A percentile compares a stretch with the other conserved stretches of the same genome.
Evolutionary conservation across 2,888 invertebrate species (phyloP).

Genomic region (Rhagium mordax): DNA sequence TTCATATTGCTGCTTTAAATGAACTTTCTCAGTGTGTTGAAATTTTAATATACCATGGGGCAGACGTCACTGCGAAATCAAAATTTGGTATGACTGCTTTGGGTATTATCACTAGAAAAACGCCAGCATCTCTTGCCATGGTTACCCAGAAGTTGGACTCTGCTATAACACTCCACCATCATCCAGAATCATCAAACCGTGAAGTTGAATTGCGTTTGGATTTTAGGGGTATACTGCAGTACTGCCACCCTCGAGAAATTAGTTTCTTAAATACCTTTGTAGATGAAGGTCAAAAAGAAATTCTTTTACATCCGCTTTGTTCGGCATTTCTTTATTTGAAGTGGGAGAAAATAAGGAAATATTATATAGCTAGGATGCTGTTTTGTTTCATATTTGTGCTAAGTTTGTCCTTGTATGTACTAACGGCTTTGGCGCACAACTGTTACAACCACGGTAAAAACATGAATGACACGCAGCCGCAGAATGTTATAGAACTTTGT

Average conservation of each 20-base stretch:
- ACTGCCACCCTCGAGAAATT: conserved; percentile 88
- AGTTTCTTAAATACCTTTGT: conserved; percentile 90
- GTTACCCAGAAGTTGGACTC: conserved; percentile 87
- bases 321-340: conserved; percentile 91
- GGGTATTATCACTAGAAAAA: conserved; percentile 89
- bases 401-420: conserved; percentile 85
- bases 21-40: conserved; percentile 90
- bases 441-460: conserved; percentile 88
- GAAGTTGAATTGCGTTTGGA: conserved; percentile 88
- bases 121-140: conserved; percentile 88
- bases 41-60: conserved; percentile 86
- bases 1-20: conserved; percentile 89
- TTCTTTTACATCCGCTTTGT: conserved; percentile 88
- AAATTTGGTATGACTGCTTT: conserved; percentile 90
- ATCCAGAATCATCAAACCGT: conserved; percentile 82
- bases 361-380: conserved; percentile 85
- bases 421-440: conserved; percentile 87
- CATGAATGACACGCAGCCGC: conserved; percentile 77
- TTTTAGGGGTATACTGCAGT: conserved; percentile 86
- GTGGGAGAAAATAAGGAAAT: conserved; percentile 92
- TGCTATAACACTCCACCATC: conserved; percentile 84
- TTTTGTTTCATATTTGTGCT: conserved; percentile 86
- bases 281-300: conserved; percentile 91
- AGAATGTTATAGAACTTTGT: conserved; percentile 82
- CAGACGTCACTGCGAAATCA: conserved; percentile 91